Evolutionary conservation across 2,113 vertebrate genomes (phyloP).

Genomic region (Tachysurus fulvidraco): DNA sequence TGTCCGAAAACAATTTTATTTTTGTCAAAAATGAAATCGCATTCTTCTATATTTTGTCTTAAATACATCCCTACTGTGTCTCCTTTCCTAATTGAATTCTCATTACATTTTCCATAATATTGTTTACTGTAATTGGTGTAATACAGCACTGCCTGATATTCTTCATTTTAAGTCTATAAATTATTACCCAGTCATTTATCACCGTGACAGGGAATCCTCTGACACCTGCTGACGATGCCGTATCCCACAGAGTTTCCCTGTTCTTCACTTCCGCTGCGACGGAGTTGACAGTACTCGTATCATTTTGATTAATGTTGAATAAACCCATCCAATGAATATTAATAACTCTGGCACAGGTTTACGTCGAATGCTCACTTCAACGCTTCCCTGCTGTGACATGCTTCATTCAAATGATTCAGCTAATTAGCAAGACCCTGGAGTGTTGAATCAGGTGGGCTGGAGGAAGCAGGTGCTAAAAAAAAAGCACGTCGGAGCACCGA

Average conservation of each 20-base stretch:
- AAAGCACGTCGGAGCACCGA: background rate
- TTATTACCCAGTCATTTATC: constrained; percentile 50
- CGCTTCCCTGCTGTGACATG: background rate
- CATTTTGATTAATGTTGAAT: constrained; percentile 26
- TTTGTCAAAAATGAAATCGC: background rate
- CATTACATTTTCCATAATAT: constrained; percentile 11
- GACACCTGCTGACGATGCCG: constrained; percentile 10
- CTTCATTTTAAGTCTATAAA: constrained; percentile 44
- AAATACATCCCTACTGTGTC: background rate
- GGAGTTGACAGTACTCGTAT: background rate
- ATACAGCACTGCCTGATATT: constrained; percentile 31
- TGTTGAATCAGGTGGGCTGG: constrained; percentile 1
- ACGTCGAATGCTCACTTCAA: background rate
- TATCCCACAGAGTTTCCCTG: background rate
- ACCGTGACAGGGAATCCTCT: constrained; percentile 38
- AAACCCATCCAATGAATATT: constrained; percentile 18
- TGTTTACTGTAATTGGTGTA: constrained; percentile 24
- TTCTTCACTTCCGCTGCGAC: background rate
- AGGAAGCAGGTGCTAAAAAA: constrained; percentile 15
- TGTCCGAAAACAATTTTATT: too few species aligned
- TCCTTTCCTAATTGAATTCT: background rate
- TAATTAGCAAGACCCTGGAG: constrained; percentile 5
- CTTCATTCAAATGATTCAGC: constrained; percentile 15
- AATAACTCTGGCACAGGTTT: background rate
- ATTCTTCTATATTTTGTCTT: background rate